These are phyloP conservation scores for Athetis lepigone DNA, from an alignment of 2,888 invertebrate genomes.

Conservation along the genomic window DNA sequence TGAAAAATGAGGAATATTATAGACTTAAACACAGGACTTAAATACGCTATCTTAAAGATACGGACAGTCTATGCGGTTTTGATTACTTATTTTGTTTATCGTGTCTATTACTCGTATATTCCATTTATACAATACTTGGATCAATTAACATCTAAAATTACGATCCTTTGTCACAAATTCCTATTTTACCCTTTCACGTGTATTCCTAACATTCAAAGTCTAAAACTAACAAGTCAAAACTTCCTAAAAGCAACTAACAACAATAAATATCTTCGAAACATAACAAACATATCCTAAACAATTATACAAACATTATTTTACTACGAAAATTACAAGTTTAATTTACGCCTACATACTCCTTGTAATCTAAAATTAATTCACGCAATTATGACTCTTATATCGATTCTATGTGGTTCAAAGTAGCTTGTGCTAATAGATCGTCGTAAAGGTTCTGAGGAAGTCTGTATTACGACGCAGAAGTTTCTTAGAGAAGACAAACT, in stretches of 20 bases:
- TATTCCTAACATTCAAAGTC: conserved; percentile 2
- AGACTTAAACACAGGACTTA: no score
- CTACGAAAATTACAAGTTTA: conserved; percentile 34
- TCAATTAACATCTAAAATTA: conserved; percentile 11
- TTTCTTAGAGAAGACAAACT: conserved; percentile 46
- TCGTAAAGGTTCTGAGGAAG: conserved; percentile 17
- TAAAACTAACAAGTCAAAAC: conserved; percentile 4
- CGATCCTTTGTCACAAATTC: background rate
- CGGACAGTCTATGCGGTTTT: no score
- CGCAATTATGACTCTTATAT: background rate
- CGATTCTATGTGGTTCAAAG: background rate
- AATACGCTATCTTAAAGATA: no score
- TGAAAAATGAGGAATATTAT: no score
- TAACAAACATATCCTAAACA: conserved; percentile 37
- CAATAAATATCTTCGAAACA: conserved; percentile 25
- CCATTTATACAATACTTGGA: no score
- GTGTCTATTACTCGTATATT: no score
- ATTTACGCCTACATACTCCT: conserved; percentile 26
- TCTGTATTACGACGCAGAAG: conserved; percentile 27
- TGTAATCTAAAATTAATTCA: conserved; percentile 2
- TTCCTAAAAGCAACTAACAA: conserved; percentile 6
- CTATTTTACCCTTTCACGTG: background rate
- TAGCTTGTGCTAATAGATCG: conserved; percentile 14
- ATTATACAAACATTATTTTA: conserved; percentile 42
- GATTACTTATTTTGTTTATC: no score